Evolutionary conservation across 2,888 invertebrate genomes (phyloP), one percentile per base, ranked within the genome.

Genomic region (Abscondita cerata): DNA sequence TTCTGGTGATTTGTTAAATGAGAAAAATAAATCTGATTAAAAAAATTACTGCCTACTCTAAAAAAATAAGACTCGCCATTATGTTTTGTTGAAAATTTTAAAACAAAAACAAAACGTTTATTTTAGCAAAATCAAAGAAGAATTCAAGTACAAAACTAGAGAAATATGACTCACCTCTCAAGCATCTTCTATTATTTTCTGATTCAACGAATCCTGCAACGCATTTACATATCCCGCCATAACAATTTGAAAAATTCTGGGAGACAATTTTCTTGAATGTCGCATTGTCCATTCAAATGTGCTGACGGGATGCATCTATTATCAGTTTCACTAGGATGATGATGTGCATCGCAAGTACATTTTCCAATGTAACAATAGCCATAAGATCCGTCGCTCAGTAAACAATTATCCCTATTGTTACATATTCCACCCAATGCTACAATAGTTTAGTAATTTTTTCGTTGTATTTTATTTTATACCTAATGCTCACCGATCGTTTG

Each of bases 91-190:
- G n/a, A n/a, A n/a, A n/a, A n/a, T n/a, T n/a, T n/a, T n/a, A n/a
- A n/a, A n/a, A n/a, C n/a, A n/a, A n/a, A n/a, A n/a, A n/a, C n/a
- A n/a, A n/a, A n/a, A n/a, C n/a, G n/a, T n/a, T n/a, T n/a, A n/a
- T n/a, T n/a, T n/a, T n/a, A n/a, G n/a, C n/a, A n/a, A n/a, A n/a
- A n/a, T n/a, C n/a, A n/a, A n/a, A n/a, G n/a, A n/a, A n/a, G n/a
- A n/a, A n/a, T n/a, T n/a, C n/a, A n/a, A n/a, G n/a, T n/a, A n/a
- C n/a, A n/a, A n/a, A n/a, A n/a, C n/a, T n/a, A n/a, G n/a, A n/a
- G n/a, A n/a, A n/a, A n/a, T n/a, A n/a, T n/a, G n/a, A n/a, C 41
- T 59, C 65, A 78, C 80, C 78, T 74, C 70, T 73, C 53, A 80
- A 65, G 64, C 80, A 80, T 12, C 41, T 62, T 20, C 61, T 70